Percentiles rank a stretch among this genome's conserved stretches.
Evolutionary conservation across 2,888 invertebrate species (phyloP).

Genomic region (Diarsia rubi): DNA sequence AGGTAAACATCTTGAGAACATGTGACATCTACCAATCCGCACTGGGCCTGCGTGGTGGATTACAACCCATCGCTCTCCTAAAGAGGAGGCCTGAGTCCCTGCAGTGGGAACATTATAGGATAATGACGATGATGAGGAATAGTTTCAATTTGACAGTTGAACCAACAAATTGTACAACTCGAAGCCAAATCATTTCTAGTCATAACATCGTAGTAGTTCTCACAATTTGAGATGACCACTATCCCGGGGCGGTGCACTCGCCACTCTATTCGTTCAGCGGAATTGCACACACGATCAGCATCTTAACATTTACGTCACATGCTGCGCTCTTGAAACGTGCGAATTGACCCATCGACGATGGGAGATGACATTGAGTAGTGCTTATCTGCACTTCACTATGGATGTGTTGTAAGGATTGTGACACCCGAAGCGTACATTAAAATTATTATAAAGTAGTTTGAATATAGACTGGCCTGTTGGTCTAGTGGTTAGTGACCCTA

Average conservation of each 20-base stretch:
- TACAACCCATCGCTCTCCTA: too few relatives aligned
- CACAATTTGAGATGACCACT: constrained; percentile 21
- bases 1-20: too few relatives aligned
- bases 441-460: background rate
- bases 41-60: too few relatives aligned
- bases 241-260: background rate
- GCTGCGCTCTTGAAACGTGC: constrained; percentile 33
- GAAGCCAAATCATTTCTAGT: constrained; percentile 14
- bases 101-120: too few relatives aligned
- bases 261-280: constrained; percentile 10
- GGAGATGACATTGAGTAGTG: constrained; percentile 6
- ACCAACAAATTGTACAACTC: constrained; percentile 12
- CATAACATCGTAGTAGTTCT: constrained; percentile 9
- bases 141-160: too few relatives aligned
- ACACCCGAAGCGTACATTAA: background rate
- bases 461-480: too few relatives aligned
- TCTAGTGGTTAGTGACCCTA: too few relatives aligned
- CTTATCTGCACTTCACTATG: background rate
- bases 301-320: constrained; percentile 39
- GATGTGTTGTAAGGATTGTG: background rate
- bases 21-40: too few relatives aligned
- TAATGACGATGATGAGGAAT: too few relatives aligned
- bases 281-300: constrained; percentile 38
- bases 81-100: too few relatives aligned
- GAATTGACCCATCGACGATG: constrained; percentile 4